These are phyloP conservation scores for Pogonocherus hispidulus DNA, from an alignment of 2,888 invertebrate species.

Conservation along the genomic window DNA sequence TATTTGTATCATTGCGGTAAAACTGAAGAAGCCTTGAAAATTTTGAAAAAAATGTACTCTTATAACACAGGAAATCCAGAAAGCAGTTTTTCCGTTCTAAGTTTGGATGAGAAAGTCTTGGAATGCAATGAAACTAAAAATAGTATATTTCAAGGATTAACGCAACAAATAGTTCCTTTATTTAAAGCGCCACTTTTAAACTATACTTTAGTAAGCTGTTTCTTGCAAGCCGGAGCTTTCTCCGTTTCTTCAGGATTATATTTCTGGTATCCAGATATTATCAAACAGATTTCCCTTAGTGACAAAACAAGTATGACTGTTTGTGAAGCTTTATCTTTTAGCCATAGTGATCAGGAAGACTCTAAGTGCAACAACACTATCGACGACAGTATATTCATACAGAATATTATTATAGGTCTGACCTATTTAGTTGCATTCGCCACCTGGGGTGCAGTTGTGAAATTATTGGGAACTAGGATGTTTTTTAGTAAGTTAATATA, in stretches of 20 bases:
- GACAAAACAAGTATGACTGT: conserved; percentile 44
- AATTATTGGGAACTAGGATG: conserved; percentile 39
- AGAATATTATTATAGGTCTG: conserved; percentile 50
- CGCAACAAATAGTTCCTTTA: conserved; percentile 47
- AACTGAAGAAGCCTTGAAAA: conserved; percentile 43
- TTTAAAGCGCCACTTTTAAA: conserved; percentile 49
- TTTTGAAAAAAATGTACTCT: conserved; percentile 53
- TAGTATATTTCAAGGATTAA: conserved; percentile 40
- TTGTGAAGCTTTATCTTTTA: conserved; percentile 51
- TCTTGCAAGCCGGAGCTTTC: conserved; percentile 54
- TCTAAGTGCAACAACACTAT: conserved; percentile 16
- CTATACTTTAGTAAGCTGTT: conserved; percentile 49
- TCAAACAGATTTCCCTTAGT: conserved; percentile 50
- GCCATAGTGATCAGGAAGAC: conserved; percentile 4
- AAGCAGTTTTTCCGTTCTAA: conserved; percentile 50
- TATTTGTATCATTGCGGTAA: conserved; percentile 49
- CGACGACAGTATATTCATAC: conserved; percentile 43
- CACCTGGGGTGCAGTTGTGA: conserved; percentile 39
- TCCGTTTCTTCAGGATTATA: conserved; percentile 52
- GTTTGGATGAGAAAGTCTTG: conserved; percentile 33
- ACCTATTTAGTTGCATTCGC: conserved; percentile 42
- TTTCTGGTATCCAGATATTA: conserved; percentile 57
- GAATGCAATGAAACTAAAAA: conserved; percentile 22
- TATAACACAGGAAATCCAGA: conserved; percentile 50
- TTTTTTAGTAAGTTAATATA: conserved; percentile 42